Percentiles rank a stretch among this genome's conserved stretches.
Conservation (phyloP, 2,113 vertebrate genomes). For the rat (Rattus norvegicus) region DNA sequence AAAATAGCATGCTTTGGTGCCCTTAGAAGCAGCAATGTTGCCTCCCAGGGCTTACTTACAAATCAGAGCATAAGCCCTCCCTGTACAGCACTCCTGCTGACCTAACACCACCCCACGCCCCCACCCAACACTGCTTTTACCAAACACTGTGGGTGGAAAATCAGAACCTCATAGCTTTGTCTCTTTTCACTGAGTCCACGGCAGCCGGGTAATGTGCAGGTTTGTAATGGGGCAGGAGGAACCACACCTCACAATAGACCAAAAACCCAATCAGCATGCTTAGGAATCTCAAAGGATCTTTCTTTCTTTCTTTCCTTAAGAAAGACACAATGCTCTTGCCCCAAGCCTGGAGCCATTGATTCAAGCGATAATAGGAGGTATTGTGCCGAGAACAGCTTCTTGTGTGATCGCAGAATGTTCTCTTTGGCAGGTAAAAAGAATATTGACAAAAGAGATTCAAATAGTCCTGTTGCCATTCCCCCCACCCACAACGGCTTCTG, state of each 20-base stretch:
- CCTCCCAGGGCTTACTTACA: background rate
- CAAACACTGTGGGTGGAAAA: background rate
- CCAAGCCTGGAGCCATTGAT: background rate
- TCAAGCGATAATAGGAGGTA: background rate
- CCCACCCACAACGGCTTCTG: background rate
- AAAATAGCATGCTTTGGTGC: background rate
- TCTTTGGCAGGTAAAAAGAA: background rate
- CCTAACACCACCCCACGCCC: background rate
- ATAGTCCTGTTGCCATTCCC: background rate
- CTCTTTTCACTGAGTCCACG: background rate
- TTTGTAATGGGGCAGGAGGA: conserved; percentile 67
- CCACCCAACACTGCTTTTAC: background rate
- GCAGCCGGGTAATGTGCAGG: conserved; percentile 77
- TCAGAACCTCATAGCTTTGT: background rate
- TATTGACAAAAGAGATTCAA: conserved; percentile 51
- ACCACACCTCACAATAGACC: conserved; percentile 71
- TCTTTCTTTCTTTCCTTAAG: conserved; percentile 31
- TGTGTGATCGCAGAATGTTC: background rate
- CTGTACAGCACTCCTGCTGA: background rate
- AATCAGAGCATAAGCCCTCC: background rate
- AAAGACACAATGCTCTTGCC: conserved; percentile 38
- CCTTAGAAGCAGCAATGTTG: background rate
- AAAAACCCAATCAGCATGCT: conserved; percentile 73
- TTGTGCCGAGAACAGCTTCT: background rate
- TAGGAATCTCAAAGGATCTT: conserved; percentile 82